A percentile compares a stretch with the other conserved stretches of the same genome.
Evolutionary conservation across 1,140 invertebrate species (phyloP).

Genomic region (Macrobrachium rosenbergii): DNA sequence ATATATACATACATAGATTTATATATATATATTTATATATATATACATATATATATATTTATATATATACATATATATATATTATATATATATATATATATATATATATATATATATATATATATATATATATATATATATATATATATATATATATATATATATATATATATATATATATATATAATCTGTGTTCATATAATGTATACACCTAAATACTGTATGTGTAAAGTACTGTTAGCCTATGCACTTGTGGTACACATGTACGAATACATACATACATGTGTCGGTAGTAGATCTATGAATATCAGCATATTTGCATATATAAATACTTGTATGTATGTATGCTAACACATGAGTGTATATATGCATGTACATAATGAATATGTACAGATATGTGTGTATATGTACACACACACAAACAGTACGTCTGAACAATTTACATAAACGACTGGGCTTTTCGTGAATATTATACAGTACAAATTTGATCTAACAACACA

Average conservation of each 20-base stretch:
- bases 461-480: no score
- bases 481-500: no score
- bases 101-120: neutral
- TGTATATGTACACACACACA: no score
- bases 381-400: neutral
- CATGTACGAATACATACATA: neutral
- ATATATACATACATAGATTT: neutral
- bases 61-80: neutral
- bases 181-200: neutral
- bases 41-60: neutral
- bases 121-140: neutral
- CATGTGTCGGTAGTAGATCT: neutral
- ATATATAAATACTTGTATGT: neutral
- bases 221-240: no score
- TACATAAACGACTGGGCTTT: no score
- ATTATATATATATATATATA: conserved; percentile 13
- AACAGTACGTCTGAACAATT: no score
- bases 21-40: neutral
- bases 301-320: neutral
- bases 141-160: neutral
- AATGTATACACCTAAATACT: no score
- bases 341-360: neutral
- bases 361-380: neutral
- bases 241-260: neutral
- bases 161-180: neutral